Conservation (phyloP, 2,113 vertebrate genomes). For the Andinoacara biseriatus region DNA sequence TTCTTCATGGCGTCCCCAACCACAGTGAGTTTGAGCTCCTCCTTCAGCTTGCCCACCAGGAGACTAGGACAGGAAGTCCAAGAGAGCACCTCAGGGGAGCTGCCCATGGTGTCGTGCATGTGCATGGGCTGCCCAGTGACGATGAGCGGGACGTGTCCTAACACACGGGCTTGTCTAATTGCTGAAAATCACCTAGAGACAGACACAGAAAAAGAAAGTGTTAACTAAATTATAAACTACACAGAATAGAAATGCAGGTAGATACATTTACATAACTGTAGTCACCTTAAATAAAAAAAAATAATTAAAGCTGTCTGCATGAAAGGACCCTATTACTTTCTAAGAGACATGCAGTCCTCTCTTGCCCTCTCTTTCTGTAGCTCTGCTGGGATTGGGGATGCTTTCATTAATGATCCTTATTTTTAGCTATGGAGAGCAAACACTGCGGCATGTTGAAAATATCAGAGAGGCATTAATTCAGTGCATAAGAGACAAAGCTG, state of each 20-base stretch:
- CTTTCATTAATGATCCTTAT: slow-evolving; percentile 62
- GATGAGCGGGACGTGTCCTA: slow-evolving; percentile 40
- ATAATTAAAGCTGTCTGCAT: slow-evolving; percentile 9
- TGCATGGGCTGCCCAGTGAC: slow-evolving; percentile 79
- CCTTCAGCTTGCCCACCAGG: slow-evolving; percentile 86
- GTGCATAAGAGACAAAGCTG: neutral
- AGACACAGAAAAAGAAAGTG: slow-evolving; percentile 11
- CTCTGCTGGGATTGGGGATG: slow-evolving; percentile 38
- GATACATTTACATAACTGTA: slow-evolving; percentile 5
- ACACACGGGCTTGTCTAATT: slow-evolving; percentile 43
- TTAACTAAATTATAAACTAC: neutral
- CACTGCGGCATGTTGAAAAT: slow-evolving; percentile 1
- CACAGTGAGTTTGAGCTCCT: slow-evolving; percentile 84
- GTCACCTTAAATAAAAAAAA: slow-evolving; percentile 20
- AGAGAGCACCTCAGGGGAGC: slow-evolving; percentile 91
- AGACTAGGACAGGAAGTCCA: slow-evolving; percentile 89
- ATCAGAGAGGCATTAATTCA: slow-evolving; percentile 16
- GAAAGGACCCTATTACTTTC: neutral
- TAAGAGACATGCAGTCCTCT: slow-evolving; percentile 42
- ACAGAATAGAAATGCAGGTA: neutral
- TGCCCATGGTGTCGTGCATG: slow-evolving; percentile 93
- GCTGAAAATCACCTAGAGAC: slow-evolving; percentile 63
- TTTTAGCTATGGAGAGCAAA: slow-evolving; percentile 35
- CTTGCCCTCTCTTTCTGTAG: slow-evolving; percentile 48
- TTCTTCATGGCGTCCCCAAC: slow-evolving; percentile 81